Evolutionary conservation across 1,140 invertebrate species (phyloP).

Genomic region (Euura saliciscinereae): DNA sequence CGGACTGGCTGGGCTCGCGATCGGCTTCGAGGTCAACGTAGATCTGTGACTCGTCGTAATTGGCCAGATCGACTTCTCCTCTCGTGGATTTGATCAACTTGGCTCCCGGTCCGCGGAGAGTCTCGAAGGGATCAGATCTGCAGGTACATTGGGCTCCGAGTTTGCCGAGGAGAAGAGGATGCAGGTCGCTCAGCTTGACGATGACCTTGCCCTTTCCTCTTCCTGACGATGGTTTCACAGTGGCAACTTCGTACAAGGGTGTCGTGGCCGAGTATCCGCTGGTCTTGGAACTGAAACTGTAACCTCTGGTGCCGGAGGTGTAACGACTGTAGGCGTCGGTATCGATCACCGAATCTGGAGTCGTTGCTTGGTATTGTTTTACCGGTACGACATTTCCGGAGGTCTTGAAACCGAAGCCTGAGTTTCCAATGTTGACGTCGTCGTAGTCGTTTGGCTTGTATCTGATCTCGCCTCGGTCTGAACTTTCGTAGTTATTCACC

Average conservation of each 20-base stretch:
- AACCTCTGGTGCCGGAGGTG: not conserved
- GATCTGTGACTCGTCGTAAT: slow-evolving; percentile 55
- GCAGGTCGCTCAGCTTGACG: slow-evolving; percentile 70
- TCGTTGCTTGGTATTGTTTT: not conserved
- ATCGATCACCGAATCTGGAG: not conserved
- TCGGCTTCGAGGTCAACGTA: slow-evolving; percentile 53
- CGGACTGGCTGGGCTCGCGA: slow-evolving; percentile 25
- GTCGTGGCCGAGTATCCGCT: slow-evolving; percentile 31
- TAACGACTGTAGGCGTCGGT: not conserved
- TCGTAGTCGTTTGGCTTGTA: slow-evolving; percentile 40
- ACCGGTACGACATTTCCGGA: not conserved
- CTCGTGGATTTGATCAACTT: slow-evolving; percentile 46
- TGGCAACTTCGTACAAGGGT: slow-evolving; percentile 29
- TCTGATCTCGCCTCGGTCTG: slow-evolving; percentile 35
- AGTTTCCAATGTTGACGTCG: not conserved
- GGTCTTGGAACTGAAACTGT: slow-evolving; percentile 8
- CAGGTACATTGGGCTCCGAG: slow-evolving; percentile 77
- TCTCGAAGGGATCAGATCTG: slow-evolving; percentile 65
- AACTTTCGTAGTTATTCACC: slow-evolving; percentile 33
- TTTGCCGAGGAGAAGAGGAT: slow-evolving; percentile 72
- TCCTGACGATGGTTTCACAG: slow-evolving; percentile 31
- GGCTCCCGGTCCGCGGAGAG: slow-evolving; percentile 41
- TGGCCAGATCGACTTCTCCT: slow-evolving; percentile 48
- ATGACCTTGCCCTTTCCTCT: slow-evolving; percentile 65
- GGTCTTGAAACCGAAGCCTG: slow-evolving; percentile 13